Percentiles rank a stretch among this genome's conserved stretches.
These are phyloP conservation scores for Neoascia interrupta DNA, from an alignment of 2,888 invertebrate genomes.

Conservation along the genomic window DNA sequence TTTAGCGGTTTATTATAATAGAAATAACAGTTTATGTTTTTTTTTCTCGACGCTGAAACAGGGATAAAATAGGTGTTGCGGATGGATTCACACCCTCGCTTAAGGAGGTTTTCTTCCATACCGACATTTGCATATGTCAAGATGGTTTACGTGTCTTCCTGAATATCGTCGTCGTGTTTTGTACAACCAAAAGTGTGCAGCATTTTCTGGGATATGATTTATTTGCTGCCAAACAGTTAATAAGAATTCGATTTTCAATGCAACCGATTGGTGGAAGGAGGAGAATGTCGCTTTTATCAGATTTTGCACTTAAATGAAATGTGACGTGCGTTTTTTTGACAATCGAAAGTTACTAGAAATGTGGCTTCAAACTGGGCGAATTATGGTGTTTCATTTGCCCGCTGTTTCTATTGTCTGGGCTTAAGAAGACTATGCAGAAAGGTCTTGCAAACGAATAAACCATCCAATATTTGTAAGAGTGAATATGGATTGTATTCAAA, in stretches of 20 bases:
- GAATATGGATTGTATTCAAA: no score
- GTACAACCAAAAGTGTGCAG: no score
- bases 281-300: slow-evolving; percentile 1
- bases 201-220: slow-evolving; percentile 61
- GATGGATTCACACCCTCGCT: slow-evolving; percentile 27
- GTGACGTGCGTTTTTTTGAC: not conserved
- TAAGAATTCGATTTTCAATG: slow-evolving; percentile 63
- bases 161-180: slow-evolving; percentile 42
- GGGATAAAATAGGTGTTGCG: slow-evolving; percentile 20
- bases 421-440: no score
- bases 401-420: no score
- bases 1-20: slow-evolving; percentile 77
- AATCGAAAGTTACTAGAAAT: no score
- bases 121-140: slow-evolving; percentile 61
- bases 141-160: slow-evolving; percentile 61
- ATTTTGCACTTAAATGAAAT: slow-evolving; percentile 8
- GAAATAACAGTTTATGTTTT: slow-evolving; percentile 74
- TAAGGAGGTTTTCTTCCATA: not conserved
- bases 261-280: not conserved
- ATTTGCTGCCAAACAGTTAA: slow-evolving; percentile 65
- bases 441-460: no score
- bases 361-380: no score
- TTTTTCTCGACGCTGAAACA: not conserved
- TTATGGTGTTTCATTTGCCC: no score
- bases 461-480: no score